A percentile compares a stretch with the other conserved stretches of the same genome.
phyloP scores from a whole-genome alignment of 2,113 vertebrate species.

The Tetraodon nigroviridis region DNA sequence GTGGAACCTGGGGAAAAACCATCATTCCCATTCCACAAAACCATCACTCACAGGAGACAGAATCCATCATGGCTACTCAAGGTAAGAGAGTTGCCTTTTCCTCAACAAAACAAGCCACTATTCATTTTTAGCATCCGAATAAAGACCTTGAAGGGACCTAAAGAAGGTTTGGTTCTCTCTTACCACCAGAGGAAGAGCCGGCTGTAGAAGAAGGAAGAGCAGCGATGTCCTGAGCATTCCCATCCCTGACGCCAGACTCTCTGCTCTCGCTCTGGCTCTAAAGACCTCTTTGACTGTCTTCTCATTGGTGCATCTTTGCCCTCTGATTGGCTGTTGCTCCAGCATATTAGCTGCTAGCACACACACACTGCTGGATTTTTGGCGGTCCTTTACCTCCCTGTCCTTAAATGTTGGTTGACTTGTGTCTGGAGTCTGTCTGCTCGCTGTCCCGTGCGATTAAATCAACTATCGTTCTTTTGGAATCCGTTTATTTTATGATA shows the following conservation, averaged over 20 bases:
- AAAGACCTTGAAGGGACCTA: no score
- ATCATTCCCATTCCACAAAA: no score
- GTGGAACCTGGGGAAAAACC: slow-evolving; percentile 44
- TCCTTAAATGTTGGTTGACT: no score
- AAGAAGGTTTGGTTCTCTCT: slow-evolving; percentile 7
- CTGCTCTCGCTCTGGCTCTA: background rate
- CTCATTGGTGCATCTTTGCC: background rate
- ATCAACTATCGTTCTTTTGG: no score
- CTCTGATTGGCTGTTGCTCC: background rate
- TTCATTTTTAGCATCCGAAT: no score
- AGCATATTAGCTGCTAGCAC: no score
- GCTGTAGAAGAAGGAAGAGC: slow-evolving; percentile 39
- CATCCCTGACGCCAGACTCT: slow-evolving; percentile 12
- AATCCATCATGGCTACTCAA: background rate
- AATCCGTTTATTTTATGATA: no score
- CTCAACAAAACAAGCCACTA: no score
- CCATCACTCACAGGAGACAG: background rate
- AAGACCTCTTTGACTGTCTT: background rate
- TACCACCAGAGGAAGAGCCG: slow-evolving; percentile 42
- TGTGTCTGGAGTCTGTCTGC: no score
- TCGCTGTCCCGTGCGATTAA: no score
- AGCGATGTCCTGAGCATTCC: slow-evolving; percentile 12
- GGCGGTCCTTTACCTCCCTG: no score
- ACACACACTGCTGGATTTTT: no score
- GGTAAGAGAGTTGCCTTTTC: background rate